Base-by-base conservation (phyloP, 2,797 vertebrate species). In the Tenualosa ilisha region DNA sequence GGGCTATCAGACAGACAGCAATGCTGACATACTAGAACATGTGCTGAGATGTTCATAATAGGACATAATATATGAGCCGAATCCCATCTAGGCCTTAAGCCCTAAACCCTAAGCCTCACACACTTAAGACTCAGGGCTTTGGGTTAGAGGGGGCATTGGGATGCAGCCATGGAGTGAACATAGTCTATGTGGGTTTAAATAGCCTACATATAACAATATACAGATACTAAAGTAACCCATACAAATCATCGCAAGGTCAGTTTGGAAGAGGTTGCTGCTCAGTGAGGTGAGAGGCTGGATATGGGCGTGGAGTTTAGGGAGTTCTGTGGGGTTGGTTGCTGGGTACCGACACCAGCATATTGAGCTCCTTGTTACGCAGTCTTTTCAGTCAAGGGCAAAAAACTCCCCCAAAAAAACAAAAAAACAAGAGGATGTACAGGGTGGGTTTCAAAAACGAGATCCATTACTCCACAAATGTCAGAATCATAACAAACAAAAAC, bases 391-490 rank as follows among this genome's bases (percentile, higher is more conserved):
- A 11, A 75, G 68, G 68, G 68, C 31, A 43, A 17, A 15, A 75
- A 31, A 31, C 31, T n/a, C n/a, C n/a, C n/a, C n/a, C n/a, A 31
- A 31, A 31, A 31, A 31, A 31, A 31, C 31, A 31, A 13, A 24
- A 37, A 12, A 3, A 24, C 13, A 12, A 13, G 26, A 68, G 9
- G 31, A 31, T 65, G 24, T 65, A 31, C 31, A 26, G 37, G 37
- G 6, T 40, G 31, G 68, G 68, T 40, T 75, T 75, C 37, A 75
- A 75, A 75, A 37, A 75, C 15, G 68, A 75, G 68, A 75, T 75
- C 68, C 68, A 75, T 75, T 31, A 75, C 68, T 75, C 40, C 68
- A 75, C 65, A 0, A 75, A 40, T 75, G 40, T 40, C 15, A 75
- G 37, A 72, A 79, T 22, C 46, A 81, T 61, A 56, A 37, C 81